Base-by-base conservation (phyloP, 2,113 vertebrate species). In the Halcyon senegalensis region DNA sequence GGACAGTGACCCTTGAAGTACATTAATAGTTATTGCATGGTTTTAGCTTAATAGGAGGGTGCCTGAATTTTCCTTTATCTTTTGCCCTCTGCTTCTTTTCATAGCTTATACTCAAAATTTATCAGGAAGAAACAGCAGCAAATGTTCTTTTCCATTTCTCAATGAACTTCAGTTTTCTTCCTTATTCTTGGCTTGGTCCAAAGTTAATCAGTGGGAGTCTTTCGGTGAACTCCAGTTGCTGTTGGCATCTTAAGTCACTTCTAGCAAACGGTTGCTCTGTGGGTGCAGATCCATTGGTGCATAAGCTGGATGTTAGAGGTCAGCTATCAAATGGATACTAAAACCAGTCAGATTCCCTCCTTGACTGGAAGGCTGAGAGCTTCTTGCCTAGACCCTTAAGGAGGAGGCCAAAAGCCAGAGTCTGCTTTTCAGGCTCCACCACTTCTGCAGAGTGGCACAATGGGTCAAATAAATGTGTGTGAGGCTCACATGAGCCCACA, bases 1-100 rank as follows among this genome's bases (percentile, higher is more conserved):
- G 92, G 89, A 90, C 93, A 96, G 82, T 88, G 63, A 24, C 41
- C 68, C 69, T 89, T 72, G 53, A 91, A 96, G 35, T 89, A 74
- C 48, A 46, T 78, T 50, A 89, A 83, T 46, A 31, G 5, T 84
- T 89, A 75, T 84, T 84, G 64, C n/a, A 41, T 56, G 44, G 3
- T 0, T 93, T 91, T 84, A 33, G 39, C 73, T 93, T 88, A 84
- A 87, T 83, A 74, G 70, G 46, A 35, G 19, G n/a, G 20, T 0
- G 1, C 56, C 51, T 94, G 82, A 56, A 59, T 85, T 91, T 87
- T 80, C 33, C 95, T 94, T 94, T 89, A 87, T 96, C 81, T 91
- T 88, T 84, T 87, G n/a, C 43, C 58, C n/a, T 78, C 25, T 85
- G 39, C 44, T 78, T 68, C 31, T 91, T 69, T 77, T 84, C 48